These are phyloP conservation scores for Adela reaumurella DNA, from an alignment of 2,888 invertebrate species.

Conservation along the genomic window DNA sequence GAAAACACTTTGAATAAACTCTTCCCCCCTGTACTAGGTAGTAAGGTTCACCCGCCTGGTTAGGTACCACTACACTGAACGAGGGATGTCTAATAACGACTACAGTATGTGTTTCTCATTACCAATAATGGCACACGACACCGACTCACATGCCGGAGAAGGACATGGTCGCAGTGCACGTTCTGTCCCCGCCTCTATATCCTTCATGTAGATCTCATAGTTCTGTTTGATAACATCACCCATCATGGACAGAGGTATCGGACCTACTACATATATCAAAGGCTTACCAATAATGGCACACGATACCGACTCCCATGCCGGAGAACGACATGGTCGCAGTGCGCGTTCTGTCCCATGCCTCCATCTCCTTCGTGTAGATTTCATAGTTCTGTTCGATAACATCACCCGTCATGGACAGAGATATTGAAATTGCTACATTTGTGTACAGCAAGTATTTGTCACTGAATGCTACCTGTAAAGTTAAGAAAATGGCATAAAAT, in stretches of 20 bases:
- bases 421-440: constrained; percentile 73
- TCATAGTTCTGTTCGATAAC: constrained; percentile 78
- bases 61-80: no score
- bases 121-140: constrained; percentile 83
- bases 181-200: constrained; percentile 51
- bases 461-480: constrained; percentile 60
- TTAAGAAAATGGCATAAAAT: no score
- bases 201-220: constrained; percentile 62
- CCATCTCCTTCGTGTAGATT: constrained; percentile 50
- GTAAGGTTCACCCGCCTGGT: no score
- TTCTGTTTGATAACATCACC: constrained; percentile 82
- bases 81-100: no score
- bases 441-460: constrained; percentile 70
- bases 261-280: constrained; percentile 82
- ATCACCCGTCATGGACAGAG: constrained; percentile 76
- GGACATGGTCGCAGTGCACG: constrained; percentile 72
- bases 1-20: no score
- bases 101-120: no score
- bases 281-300: constrained; percentile 83
- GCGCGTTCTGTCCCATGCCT: constrained; percentile 56
- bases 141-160: constrained; percentile 75
- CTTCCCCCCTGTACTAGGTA: no score
- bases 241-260: constrained; percentile 67
- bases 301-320: constrained; percentile 71
- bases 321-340: constrained; percentile 75